Conservation (phyloP, 2,888 invertebrate genomes). For the Drosophila anomalipes region DNA sequence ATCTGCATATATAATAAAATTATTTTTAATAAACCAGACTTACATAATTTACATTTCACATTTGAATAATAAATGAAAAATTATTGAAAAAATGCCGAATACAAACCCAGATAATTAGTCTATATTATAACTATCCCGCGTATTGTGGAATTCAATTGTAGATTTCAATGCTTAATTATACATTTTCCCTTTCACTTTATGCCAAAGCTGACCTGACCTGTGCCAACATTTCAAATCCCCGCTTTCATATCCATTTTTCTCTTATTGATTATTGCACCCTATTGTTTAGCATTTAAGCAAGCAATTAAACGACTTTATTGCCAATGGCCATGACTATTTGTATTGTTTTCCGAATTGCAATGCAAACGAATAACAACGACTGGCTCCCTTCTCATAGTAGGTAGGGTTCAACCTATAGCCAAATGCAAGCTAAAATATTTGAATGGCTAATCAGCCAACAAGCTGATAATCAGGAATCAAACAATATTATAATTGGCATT, state of each 20-base stretch:
- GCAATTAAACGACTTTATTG: slow-evolving; percentile 28
- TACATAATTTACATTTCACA: neutral
- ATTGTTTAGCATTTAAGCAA: slow-evolving; percentile 8
- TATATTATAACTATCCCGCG: neutral
- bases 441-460: slow-evolving; percentile 5
- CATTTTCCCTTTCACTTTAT: slow-evolving; percentile 22
- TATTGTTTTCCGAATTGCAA: slow-evolving; percentile 9
- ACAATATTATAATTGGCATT: slow-evolving; percentile 28
- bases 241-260: neutral
- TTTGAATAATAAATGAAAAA: neutral
- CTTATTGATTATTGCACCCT: neutral
- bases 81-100: neutral
- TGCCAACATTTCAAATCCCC: neutral
- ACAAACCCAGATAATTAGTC: neutral
- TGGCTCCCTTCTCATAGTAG: neutral
- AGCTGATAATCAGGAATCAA: slow-evolving; percentile 27
- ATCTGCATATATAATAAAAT: neutral
- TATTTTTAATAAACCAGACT: neutral
- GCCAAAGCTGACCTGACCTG: neutral
- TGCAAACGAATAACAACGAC: slow-evolving; percentile 4
- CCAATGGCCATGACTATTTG: neutral
- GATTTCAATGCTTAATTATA: neutral
- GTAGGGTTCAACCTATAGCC: neutral
- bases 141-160: neutral
- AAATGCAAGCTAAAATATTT: slow-evolving; percentile 5